Evolutionary conservation across 2,113 vertebrate species (phyloP).

Genomic region (Rhadina sibilatrix): DNA sequence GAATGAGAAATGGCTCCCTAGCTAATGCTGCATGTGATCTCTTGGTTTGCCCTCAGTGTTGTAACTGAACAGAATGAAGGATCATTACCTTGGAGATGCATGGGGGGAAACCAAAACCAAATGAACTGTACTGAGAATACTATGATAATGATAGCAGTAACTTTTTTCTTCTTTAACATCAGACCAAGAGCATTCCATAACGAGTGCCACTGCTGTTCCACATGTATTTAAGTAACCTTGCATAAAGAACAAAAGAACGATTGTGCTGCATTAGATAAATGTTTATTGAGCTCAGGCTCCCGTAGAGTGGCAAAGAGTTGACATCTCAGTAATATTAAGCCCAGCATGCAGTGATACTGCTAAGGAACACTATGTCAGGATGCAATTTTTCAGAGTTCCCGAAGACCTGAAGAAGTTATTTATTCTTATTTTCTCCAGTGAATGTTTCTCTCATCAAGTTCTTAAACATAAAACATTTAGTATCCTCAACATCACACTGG

Average conservation of each 20-base stretch:
- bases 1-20: background rate
- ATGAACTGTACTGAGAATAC: background rate
- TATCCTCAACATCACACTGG: background rate
- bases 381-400: background rate
- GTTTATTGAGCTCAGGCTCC: background rate
- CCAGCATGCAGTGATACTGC: background rate
- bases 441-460: background rate
- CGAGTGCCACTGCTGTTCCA: background rate
- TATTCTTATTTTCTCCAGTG: background rate
- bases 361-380: background rate
- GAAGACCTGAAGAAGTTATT: background rate
- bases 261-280: background rate
- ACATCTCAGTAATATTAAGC: background rate
- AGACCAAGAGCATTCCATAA: background rate
- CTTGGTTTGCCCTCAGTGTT: background rate
- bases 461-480: background rate
- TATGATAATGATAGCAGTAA: background rate
- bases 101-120: background rate
- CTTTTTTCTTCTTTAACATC: background rate
- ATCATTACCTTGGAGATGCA: background rate
- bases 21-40: background rate
- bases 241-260: background rate
- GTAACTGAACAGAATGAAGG: background rate
- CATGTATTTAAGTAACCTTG: background rate
- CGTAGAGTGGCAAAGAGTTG: background rate